phyloP scores from a whole-genome alignment of 2,113 vertebrate species.

The pig (Sus scrofa) region DNA sequence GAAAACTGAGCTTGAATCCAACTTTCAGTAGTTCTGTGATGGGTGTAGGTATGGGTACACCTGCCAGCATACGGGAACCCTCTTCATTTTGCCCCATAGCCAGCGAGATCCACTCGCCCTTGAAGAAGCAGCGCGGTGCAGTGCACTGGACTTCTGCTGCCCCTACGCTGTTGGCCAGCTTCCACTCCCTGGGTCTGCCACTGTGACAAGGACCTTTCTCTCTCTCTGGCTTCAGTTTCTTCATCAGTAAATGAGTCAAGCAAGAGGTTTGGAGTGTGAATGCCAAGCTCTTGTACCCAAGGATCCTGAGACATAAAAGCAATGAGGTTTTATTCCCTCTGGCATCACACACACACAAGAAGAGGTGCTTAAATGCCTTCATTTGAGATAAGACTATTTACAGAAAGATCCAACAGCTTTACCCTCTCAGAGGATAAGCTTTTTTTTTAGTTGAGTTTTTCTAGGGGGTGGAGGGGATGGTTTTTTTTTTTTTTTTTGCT shows the following conservation, averaged over 20 bases:
- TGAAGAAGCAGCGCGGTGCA: rapidly evolving
- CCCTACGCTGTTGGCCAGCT: rapidly evolving
- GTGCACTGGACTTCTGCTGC: rapidly evolving
- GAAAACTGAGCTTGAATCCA: rapidly evolving
- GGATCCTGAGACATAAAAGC: neutral
- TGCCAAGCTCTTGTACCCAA: neutral
- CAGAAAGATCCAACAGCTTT: neutral
- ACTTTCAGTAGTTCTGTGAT: rapidly evolving
- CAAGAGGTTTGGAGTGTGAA: neutral
- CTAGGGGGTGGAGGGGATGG: neutral
- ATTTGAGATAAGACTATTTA: neutral
- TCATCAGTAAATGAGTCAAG: neutral
- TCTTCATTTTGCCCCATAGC: neutral
- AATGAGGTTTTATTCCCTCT: neutral
- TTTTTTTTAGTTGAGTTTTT: neutral
- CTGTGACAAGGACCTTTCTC: rapidly evolving
- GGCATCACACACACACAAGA: too few species aligned
- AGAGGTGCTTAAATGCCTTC: neutral
- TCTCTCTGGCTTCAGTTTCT: neutral
- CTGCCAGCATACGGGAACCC: too few species aligned
- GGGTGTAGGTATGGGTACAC: rapidly evolving
- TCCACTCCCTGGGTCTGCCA: rapidly evolving
- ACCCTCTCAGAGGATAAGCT: neutral
- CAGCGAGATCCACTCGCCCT: rapidly evolving
- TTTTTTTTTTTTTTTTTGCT: neutral